Base-by-base conservation (phyloP, 2,797 vertebrate genomes). In the Ibycter americanus region DNA sequence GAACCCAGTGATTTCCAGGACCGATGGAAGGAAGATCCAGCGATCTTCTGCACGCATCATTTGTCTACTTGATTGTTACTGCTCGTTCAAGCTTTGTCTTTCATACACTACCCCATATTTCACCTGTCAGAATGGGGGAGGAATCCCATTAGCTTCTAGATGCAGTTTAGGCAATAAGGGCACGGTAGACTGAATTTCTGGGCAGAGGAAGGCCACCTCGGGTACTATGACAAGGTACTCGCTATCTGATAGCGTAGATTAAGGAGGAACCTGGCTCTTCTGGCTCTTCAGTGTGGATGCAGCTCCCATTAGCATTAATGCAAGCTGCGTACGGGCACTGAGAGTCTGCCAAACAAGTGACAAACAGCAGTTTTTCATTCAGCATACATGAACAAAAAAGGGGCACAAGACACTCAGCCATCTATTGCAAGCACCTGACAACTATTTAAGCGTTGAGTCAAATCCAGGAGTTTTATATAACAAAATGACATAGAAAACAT, bases 361-460 rank as follows among this genome's bases (percentile, higher is more conserved):
- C 78, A 94, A 96, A 96, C 83, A 85, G 71, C 91, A 96, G 94
- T 68, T 96, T 89, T 94, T 91, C 82, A 85, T 87, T 74, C 74
- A 72, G 81, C 91, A 79, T 18, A 80, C 47, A 66, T 0, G 66
- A 96, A 76, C 68, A 83, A 78, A 94, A 93, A 47, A 56, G 72
- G 71, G 79, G 65, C 89, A 91, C 82, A 81, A 79, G 82, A 93
- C 59, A 91, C 46, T 80, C 68, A 65, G 76, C 42, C 76, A 59
- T 83, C 89, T 58, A 81, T 32, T 40, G 92, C 82, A 68, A 92
- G 82, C 93, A 96, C 93, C 90, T 97, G 94, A 95, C 87, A 89
- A 83, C 87, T 86, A 83, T 92, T 96, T 89, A 85, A 92, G 83
- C 65, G 22, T 17, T 71, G 77, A 97, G 81, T 92, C 83, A 86